phyloP scores from a whole-genome alignment of 2,113 vertebrate species.

The Willisornis vidua region DNA sequence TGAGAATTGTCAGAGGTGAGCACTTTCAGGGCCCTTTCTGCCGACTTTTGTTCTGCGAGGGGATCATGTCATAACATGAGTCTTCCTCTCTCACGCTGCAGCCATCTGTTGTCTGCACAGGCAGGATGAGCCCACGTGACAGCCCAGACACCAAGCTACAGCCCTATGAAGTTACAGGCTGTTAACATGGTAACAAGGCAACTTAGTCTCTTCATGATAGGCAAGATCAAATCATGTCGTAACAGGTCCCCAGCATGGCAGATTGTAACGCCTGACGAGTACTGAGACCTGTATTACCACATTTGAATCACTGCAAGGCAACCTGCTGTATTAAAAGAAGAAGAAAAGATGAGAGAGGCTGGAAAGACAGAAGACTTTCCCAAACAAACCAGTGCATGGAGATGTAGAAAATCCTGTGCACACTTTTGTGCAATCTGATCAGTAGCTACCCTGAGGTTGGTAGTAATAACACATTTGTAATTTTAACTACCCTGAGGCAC shows the following conservation, averaged over 20 bases:
- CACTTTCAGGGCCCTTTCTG: not conserved
- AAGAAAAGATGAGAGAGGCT: not conserved
- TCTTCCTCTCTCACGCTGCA: not conserved
- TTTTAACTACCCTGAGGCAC: not conserved
- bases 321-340: not conserved
- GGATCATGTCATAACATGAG: conserved; percentile 44
- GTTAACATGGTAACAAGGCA: conserved; percentile 32
- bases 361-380: not conserved
- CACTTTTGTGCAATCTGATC: not conserved
- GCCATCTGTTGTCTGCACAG: conserved; percentile 16
- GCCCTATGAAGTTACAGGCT: conserved; percentile 20
- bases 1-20: not conserved
- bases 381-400: not conserved
- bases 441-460: not conserved
- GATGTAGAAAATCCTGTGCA: not conserved
- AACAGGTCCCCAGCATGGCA: conserved; percentile 12
- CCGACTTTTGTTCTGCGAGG: not conserved
- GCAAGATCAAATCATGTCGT: not conserved
- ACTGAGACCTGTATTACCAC: conserved; percentile 5
- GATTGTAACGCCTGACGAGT: not conserved
- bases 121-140: conserved; percentile 27
- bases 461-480: not conserved
- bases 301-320: not conserved
- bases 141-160: not conserved
- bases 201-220: not conserved